These are phyloP conservation scores for Helicoverpa zea DNA, from an alignment of 1,140 invertebrate species.

Conservation along the genomic window DNA sequence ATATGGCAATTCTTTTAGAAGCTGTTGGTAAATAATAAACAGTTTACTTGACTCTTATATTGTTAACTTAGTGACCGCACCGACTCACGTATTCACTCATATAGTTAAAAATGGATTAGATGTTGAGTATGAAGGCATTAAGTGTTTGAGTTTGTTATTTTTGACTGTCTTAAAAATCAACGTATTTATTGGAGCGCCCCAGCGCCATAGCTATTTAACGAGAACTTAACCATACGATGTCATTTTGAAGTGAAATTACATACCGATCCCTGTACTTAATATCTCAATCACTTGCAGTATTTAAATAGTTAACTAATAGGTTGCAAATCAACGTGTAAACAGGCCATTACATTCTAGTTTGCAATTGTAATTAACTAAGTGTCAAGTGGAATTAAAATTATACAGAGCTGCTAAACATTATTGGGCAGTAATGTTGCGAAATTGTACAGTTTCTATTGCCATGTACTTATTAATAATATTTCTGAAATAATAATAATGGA, in stretches of 20 bases:
- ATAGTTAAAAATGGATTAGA: too few species aligned
- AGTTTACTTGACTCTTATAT: too few species aligned
- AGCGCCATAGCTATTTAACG: too few species aligned
- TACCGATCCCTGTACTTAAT: not conserved
- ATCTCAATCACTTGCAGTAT: not conserved
- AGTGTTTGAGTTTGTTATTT: too few species aligned
- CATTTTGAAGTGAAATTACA: not conserved
- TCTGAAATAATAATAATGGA: too few species aligned
- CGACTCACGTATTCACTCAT: too few species aligned
- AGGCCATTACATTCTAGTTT: not conserved
- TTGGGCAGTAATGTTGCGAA: not conserved
- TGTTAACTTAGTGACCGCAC: too few species aligned
- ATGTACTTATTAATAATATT: too few species aligned
- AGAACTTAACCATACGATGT: not conserved
- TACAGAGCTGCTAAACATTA: not conserved
- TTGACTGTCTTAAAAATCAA: too few species aligned
- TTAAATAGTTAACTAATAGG: constrained; percentile 18
- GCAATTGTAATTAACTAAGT: constrained; percentile 16
- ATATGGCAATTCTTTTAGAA: not conserved
- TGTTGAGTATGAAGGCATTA: too few species aligned
- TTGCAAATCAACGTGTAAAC: constrained; percentile 17
- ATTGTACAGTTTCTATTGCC: not conserved
- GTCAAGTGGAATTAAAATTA: constrained; percentile 24
- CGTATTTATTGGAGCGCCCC: too few species aligned
- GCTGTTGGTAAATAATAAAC: too few species aligned